A percentile compares a stretch with the other conserved stretches of the same genome.
Evolutionary conservation across 2,888 invertebrate species (phyloP).

Genomic region (Kuschelorhynchus macadamiae): DNA sequence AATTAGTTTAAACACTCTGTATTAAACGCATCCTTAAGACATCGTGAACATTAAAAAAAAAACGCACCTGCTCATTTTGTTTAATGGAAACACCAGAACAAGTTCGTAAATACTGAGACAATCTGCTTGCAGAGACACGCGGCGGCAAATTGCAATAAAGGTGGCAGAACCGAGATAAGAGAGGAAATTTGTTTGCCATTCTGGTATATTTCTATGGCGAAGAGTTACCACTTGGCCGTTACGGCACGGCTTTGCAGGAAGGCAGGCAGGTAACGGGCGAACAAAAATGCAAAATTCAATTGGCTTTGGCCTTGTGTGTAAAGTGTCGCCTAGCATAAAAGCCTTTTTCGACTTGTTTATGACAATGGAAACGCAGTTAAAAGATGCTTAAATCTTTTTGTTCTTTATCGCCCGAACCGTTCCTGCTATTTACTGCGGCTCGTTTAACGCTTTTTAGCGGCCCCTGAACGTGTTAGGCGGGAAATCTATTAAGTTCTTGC

Average conservation of each 20-base stretch:
- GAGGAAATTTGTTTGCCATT: slow-evolving; percentile 46
- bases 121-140: slow-evolving; percentile 42
- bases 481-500: no score
- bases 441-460: no score
- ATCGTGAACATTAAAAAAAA: no score
- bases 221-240: slow-evolving; percentile 25
- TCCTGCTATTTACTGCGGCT: no score
- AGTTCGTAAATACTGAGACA: slow-evolving; percentile 45
- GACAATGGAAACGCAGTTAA: slow-evolving; percentile 8
- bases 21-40: no score
- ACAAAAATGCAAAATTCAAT: slow-evolving; percentile 46
- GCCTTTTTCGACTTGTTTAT: slow-evolving; percentile 29
- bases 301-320: slow-evolving; percentile 42
- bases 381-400: not conserved
- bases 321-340: slow-evolving; percentile 32
- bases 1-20: no score
- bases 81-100: slow-evolving; percentile 14
- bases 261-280: slow-evolving; percentile 19
- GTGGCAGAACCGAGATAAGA: slow-evolving; percentile 48
- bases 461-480: no score
- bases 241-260: no score
- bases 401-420: no score
- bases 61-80: not conserved
- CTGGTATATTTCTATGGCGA: slow-evolving; percentile 40
- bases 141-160: slow-evolving; percentile 47